Evolutionary conservation across 1,140 invertebrate genomes (phyloP), one percentile per base, ranked within the genome.

Genomic region (Drosophila eugracilis): DNA sequence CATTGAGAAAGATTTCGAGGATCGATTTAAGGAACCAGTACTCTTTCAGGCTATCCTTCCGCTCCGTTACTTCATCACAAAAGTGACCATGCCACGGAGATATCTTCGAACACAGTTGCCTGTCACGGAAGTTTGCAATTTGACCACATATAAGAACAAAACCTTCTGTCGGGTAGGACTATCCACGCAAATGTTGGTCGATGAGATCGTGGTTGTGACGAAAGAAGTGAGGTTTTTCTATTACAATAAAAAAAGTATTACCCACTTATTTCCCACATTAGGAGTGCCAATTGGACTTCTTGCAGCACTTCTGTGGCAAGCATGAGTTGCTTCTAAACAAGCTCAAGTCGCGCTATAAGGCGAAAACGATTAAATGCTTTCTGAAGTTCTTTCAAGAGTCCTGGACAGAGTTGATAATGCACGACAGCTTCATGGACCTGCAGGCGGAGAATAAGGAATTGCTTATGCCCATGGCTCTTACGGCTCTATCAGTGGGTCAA

Each of bases 151-250:
- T 47, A 21, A 60, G 3, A 12, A 84, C 0, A 7, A 78, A 0
- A 84, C 69, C n/a, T 91, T 90, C 41, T 80, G 69, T 19, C 78
- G 89, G 1, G 67, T 91, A 7, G 52, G 42, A 4, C 36, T 91
- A 12, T 55, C 70, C 0, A 32, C 17, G 12, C 74, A 53, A 1
- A 62, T 49, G 37, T 45, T 88, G 3, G 78, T 91, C 7, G 78
- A 88, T n/a, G 89, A 91, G 50, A 89, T 91, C 9, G 75, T 86
- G 12, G 52, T 86, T 9, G 81, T 91, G 3, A 76, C 73, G 4
- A 77, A 86, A 26, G 5, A 42, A 9, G 89, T 90, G 22, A 41
- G 67, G 9, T 30, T 2, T 14, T 12, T 22, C 2, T 4, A 15
- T 4, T 4, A 42, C 4, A 19, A 5, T 4, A 1, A 3, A 19